Evolutionary conservation across 2,888 invertebrate species (phyloP).

Genomic region (Drosophila buzzatii): DNA sequence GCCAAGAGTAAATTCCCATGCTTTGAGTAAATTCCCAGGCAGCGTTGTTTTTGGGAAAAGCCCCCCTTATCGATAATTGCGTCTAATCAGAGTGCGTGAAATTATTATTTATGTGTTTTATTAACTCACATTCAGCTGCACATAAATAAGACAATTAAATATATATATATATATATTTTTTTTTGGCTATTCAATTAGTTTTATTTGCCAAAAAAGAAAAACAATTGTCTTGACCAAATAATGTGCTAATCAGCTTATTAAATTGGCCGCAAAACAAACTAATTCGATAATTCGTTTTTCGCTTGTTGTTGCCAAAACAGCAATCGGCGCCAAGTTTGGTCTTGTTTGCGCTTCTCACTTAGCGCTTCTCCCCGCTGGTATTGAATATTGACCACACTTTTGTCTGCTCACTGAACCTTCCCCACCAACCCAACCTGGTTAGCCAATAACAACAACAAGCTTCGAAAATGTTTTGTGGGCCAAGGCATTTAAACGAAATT

Average conservation of each 20-base stretch:
- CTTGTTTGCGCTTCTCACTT: constrained; percentile 23
- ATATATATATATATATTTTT: background rate
- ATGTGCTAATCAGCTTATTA: constrained; percentile 67
- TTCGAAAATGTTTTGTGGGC: constrained; percentile 35
- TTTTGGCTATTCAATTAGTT: constrained; percentile 5
- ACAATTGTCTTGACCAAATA: constrained; percentile 66
- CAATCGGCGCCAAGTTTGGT: constrained; percentile 44
- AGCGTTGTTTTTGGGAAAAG: constrained; percentile 12
- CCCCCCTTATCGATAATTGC: constrained; percentile 16
- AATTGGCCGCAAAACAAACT: constrained; percentile 64
- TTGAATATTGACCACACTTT: constrained; percentile 36
- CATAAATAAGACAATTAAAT: constrained; percentile 22
- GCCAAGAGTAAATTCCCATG: background rate
- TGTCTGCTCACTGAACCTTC: constrained; percentile 24
- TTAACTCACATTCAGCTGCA: constrained; percentile 14
- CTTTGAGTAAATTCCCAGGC: constrained; percentile 1
- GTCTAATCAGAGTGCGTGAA: constrained; percentile 21
- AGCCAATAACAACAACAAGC: constrained; percentile 10
- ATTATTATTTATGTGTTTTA: constrained; percentile 19
- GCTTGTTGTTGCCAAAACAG: constrained; percentile 35
- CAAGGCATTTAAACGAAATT: constrained; percentile 66
- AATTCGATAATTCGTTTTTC: constrained; percentile 69
- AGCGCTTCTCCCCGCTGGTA: background rate
- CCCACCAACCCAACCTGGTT: constrained; percentile 1
- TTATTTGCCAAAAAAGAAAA: constrained; percentile 8